Evolutionary conservation across 2,888 invertebrate genomes (phyloP).

Genomic region (Eustalomyia histrio): DNA sequence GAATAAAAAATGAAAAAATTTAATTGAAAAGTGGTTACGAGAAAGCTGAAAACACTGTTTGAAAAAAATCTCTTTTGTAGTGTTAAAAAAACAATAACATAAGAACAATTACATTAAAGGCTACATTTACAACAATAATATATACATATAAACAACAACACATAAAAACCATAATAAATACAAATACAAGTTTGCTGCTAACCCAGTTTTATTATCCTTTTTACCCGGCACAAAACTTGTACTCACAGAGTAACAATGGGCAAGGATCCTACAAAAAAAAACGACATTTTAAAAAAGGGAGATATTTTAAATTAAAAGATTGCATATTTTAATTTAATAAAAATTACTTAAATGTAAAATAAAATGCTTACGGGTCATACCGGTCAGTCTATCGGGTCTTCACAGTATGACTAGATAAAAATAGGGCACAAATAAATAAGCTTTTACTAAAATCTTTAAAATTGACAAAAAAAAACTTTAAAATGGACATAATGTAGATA

Average conservation of each 20-base stretch:
- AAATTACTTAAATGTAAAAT: no score
- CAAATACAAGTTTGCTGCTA: constrained; percentile 1
- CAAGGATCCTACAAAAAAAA: no score
- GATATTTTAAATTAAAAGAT: no score
- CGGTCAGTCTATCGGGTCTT: no score
- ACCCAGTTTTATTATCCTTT: constrained; percentile 23
- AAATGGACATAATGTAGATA: no score
- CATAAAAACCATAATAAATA: constrained; percentile 34
- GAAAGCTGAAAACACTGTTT: constrained; percentile 6
- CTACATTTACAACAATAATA: constrained; percentile 27
- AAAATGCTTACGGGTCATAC: no score
- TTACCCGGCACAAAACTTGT: neutral
- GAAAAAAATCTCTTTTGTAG: constrained; percentile 13
- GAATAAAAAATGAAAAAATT: constrained; percentile 12
- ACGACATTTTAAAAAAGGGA: no score
- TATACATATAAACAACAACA: constrained; percentile 25
- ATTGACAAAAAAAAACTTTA: no score
- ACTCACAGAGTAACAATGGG: neutral
- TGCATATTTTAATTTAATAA: no score
- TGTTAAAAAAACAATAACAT: constrained; percentile 28
- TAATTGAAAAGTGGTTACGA: constrained; percentile 42
- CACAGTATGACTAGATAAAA: no score
- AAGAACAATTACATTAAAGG: constrained; percentile 47
- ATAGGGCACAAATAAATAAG: no score
- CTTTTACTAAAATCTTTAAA: no score